Evolutionary conservation across 2,888 invertebrate genomes (phyloP), one percentile per base, ranked within the genome.

Genomic region (Agrotis ipsilon): DNA sequence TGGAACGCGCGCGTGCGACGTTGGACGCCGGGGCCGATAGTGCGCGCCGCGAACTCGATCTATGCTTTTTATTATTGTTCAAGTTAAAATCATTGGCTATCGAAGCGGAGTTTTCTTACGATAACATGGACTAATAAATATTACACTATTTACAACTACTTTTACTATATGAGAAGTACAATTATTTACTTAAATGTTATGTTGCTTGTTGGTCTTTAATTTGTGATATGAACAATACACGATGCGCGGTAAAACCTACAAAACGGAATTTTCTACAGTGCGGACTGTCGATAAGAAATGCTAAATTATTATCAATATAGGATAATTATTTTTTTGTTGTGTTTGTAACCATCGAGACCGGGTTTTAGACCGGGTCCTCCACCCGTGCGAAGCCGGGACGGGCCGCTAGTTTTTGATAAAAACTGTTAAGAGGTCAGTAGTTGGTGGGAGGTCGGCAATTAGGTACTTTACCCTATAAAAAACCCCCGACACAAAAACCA

Each of bases 61-160:
- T 88, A 91, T 88, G 82, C 90, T 89, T 93, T 94, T 94, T 94
- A 94, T 94, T 92, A n/a, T n/a, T n/a, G 92, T 89, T 85, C 77
- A 86, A 80, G 85, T 89, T 87, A 88, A 89, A 92, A 90, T 90
- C 89, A 88, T 84, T 75, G 70, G 75, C 83, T 82, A 83, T 82
- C 72, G 81, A 75, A 58, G 62, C 64, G 58, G 27, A 76, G 80
- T 86, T 79, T 67, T 82, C 74, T 75, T 62, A 63, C 78, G 81
- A 85, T 86, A 86, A 81, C 76, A 81, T 81, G 75, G 74, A 75
- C 54, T 68, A 45, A 43, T 48, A 65, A 45, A 68, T 54, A 54
- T 57, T 51, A 58, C 9, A 49, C 45, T 64, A 77, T 67, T 77
- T 61, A 81, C 49, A 39, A 45, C 43, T 60, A 71, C 52, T 77